A percentile compares a stretch with the other conserved stretches of the same genome.
These are phyloP conservation scores for Torymus tubicola DNA, from an alignment of 2,888 invertebrate genomes.

Conservation along the genomic window DNA sequence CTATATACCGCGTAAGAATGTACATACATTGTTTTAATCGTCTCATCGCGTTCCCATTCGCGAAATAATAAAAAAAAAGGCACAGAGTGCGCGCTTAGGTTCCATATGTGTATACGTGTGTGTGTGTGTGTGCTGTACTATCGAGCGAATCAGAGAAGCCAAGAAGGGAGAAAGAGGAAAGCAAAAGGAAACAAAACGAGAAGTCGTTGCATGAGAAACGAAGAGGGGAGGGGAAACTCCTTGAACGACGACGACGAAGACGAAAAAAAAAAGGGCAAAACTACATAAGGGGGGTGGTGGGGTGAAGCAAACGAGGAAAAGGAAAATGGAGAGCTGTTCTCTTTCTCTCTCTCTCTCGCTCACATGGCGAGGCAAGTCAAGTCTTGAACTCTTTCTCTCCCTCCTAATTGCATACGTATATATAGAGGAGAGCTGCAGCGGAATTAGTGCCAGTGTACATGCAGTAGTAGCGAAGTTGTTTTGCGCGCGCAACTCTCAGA, in stretches of 20 bases:
- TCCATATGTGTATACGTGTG: not conserved
- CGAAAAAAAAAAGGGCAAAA: not conserved
- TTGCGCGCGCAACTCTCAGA: slow-evolving; percentile 13
- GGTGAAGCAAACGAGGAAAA: slow-evolving; percentile 32
- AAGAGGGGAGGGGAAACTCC: not conserved
- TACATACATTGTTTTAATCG: slow-evolving; percentile 45
- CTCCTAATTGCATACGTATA: slow-evolving; percentile 35
- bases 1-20: not conserved
- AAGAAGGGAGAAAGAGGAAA: not conserved
- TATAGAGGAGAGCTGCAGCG: slow-evolving; percentile 11
- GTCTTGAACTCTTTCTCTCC: slow-evolving; percentile 10
- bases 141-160: slow-evolving; percentile 37
- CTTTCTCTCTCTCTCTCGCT: slow-evolving; percentile 10
- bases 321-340: slow-evolving; percentile 1
- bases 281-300: not conserved
- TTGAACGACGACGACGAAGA: slow-evolving; percentile 13
- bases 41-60: slow-evolving; percentile 50
- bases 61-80: not conserved
- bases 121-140: slow-evolving; percentile 5
- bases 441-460: slow-evolving; percentile 21
- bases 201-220: slow-evolving; percentile 33
- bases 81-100: not conserved
- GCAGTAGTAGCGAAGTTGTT: slow-evolving; percentile 39
- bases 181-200: not conserved
- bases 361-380: not conserved